Evolutionary conservation across 1,140 invertebrate genomes (phyloP).

Genomic region (Lycorma delicatula): DNA sequence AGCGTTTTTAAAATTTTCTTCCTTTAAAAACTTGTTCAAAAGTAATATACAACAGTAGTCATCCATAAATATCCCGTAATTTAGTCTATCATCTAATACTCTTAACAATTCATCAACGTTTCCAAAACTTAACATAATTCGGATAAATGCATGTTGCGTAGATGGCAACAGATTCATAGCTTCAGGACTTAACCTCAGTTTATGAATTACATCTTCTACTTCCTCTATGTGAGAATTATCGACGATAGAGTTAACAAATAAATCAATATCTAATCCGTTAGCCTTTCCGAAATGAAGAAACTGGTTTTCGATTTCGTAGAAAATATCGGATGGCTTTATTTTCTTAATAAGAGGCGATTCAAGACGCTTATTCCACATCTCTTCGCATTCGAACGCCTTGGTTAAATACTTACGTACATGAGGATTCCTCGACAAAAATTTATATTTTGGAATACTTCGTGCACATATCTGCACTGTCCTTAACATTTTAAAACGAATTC

Average conservation of each 20-base stretch:
- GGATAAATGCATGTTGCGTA: conserved; percentile 69
- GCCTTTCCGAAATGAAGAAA: conserved; percentile 43
- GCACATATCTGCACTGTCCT: too few relatives aligned
- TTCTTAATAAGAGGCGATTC: conserved; percentile 51
- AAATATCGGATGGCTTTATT: conserved; percentile 52
- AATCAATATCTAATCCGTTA: conserved; percentile 62
- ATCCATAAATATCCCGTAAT: conserved; percentile 86
- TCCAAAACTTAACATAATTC: conserved; percentile 51
- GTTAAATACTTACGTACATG: conserved; percentile 47
- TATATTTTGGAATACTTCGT: too few relatives aligned
- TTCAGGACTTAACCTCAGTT: conserved; percentile 57
- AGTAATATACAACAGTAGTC: conserved; percentile 66
- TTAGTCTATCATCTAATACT: conserved; percentile 69
- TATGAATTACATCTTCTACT: conserved; percentile 55
- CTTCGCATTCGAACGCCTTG: conserved; percentile 53
- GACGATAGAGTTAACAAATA: conserved; percentile 54
- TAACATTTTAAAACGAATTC: too few relatives aligned
- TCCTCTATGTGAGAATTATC: conserved; percentile 48
- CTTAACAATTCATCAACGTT: conserved; percentile 53
- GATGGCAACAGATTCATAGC: conserved; percentile 62
- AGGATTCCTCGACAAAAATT: too few relatives aligned
- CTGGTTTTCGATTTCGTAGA: conserved; percentile 51
- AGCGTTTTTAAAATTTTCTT: conserved; percentile 58
- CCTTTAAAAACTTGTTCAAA: conserved; percentile 69
- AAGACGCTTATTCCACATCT: conserved; percentile 53